Percentiles rank a stretch among this genome's conserved stretches.
phyloP scores from a whole-genome alignment of 2,888 invertebrate genomes.

The Andrena haemorrhoa region DNA sequence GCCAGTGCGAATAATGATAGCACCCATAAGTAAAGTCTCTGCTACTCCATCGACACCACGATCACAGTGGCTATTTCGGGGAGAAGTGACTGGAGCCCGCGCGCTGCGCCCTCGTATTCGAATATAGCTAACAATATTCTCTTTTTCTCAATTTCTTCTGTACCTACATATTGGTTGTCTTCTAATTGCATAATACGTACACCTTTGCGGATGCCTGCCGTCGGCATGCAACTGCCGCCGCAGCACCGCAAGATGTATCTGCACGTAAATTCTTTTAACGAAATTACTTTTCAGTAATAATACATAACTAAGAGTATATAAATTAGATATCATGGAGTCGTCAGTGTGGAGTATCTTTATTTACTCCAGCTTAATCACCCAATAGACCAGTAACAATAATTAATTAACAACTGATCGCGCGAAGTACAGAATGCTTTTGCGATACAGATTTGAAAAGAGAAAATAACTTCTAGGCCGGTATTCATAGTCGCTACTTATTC shows the following conservation, averaged over 20 bases:
- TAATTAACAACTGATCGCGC: no score
- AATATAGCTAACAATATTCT: slow-evolving; percentile 2
- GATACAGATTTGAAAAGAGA: not conserved
- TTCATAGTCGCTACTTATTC: no score
- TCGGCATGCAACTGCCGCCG: no score
- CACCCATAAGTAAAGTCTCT: not conserved
- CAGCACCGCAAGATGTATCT: no score
- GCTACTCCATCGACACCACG: not conserved
- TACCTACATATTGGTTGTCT: no score
- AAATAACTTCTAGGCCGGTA: not conserved
- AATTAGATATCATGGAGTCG: not conserved
- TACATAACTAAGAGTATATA: not conserved
- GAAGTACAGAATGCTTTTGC: not conserved
- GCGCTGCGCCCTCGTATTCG: not conserved
- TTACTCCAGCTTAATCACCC: not conserved
- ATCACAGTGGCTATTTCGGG: not conserved
- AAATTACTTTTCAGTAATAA: not conserved
- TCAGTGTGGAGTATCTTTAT: not conserved
- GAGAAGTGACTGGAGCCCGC: not conserved
- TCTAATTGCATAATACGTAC: no score
- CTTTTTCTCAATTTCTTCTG: not conserved
- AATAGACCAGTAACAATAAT: no score
- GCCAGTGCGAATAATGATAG: not conserved
- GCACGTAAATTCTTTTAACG: no score
- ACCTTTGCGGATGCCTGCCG: no score